Percentiles rank a stretch among this genome's conserved stretches.
phyloP scores from a whole-genome alignment of 2,113 vertebrate genomes.

The Hylia prasina region DNA sequence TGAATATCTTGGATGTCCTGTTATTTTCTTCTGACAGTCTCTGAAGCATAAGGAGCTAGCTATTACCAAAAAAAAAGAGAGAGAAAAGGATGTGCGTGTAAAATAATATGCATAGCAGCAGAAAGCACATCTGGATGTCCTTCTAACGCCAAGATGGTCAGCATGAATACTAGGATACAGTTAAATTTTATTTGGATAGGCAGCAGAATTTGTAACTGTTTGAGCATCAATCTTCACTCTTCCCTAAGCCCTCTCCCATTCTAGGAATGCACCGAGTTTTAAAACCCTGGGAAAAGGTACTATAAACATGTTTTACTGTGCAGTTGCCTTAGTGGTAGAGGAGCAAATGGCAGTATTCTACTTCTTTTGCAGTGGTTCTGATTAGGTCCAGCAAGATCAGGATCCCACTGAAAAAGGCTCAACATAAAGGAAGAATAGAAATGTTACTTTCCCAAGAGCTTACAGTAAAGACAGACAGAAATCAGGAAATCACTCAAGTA shows the following conservation, averaged over 20 bases:
- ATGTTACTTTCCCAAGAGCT: background rate
- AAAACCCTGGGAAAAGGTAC: background rate
- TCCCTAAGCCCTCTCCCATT: background rate
- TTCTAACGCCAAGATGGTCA: background rate
- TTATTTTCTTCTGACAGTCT: background rate
- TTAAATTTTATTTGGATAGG: background rate
- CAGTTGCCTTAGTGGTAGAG: background rate
- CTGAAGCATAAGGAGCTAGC: background rate
- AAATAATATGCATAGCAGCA: background rate
- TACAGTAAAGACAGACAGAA: background rate
- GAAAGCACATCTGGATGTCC: background rate
- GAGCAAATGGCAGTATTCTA: background rate
- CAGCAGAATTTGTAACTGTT: background rate
- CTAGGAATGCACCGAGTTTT: background rate
- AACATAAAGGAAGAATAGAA: background rate
- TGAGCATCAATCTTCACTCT: background rate
- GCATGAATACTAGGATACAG: background rate
- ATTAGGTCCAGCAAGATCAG: background rate
- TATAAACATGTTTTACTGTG: background rate
- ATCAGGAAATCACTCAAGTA: background rate
- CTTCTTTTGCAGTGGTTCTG: background rate
- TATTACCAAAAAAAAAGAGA: too few species aligned
- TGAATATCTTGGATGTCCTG: background rate
- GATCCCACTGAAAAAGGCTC: background rate
- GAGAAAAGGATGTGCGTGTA: too few species aligned